phyloP scores from a whole-genome alignment of 2,797 vertebrate genomes.

The Anolis apletophallus region DNA sequence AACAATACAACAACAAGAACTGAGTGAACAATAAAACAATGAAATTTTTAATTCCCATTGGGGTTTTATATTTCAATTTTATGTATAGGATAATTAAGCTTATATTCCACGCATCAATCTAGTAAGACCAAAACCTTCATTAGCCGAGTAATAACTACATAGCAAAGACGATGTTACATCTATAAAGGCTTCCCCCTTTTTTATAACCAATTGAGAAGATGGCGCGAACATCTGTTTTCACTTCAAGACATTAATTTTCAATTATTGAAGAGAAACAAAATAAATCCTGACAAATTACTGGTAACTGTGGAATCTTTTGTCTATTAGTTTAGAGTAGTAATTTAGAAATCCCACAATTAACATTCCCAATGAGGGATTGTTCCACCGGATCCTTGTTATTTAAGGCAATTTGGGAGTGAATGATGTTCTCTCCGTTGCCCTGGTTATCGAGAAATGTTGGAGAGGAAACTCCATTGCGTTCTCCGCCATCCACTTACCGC shows the following conservation, averaged over 20 bases:
- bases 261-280: constrained; percentile 86
- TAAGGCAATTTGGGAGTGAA: constrained; percentile 63
- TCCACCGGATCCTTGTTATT: constrained; percentile 70
- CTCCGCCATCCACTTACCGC: not conserved
- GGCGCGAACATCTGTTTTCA: constrained; percentile 85
- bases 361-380: constrained; percentile 60
- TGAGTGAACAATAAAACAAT: constrained; percentile 30
- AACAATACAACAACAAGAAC: not conserved
- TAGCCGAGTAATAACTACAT: constrained; percentile 60
- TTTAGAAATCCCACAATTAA: constrained; percentile 77
- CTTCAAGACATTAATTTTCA: constrained; percentile 88
- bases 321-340: constrained; percentile 77
- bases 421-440: constrained; percentile 47
- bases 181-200: constrained; percentile 72
- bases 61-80: not conserved
- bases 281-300: constrained; percentile 84
- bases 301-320: constrained; percentile 78
- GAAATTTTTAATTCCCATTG: constrained; percentile 36
- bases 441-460: constrained; percentile 25
- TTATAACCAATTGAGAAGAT: constrained; percentile 79
- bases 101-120: constrained; percentile 53
- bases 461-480: not conserved
- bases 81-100: constrained; percentile 55
- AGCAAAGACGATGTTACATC: constrained; percentile 67
- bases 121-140: constrained; percentile 60